These are phyloP conservation scores for Heterohyrax brucei DNA, from an alignment of 2,797 vertebrate species.

Conservation along the genomic window DNA sequence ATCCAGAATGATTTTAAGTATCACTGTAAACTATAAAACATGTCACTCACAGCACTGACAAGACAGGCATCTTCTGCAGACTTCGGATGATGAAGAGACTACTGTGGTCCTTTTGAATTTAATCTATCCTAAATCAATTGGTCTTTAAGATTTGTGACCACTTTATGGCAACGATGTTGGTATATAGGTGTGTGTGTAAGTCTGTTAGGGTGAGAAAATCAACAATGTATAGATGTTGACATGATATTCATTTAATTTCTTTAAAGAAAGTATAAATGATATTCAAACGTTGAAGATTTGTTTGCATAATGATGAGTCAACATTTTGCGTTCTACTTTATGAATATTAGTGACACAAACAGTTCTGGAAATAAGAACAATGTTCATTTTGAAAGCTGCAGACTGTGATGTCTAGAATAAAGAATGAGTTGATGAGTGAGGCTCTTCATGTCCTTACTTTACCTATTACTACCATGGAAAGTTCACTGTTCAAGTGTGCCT, in stretches of 20 bases:
- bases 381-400: constrained; percentile 26
- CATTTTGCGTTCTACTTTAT: constrained; percentile 4
- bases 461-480: background rate
- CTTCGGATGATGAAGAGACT: background rate
- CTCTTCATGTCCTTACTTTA: constrained; percentile 10
- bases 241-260: constrained; percentile 59
- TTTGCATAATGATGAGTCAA: constrained; percentile 37
- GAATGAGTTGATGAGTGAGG: background rate
- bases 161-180: constrained; percentile 5
- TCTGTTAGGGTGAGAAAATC: background rate
- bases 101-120: background rate
- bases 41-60: background rate
- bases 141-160: background rate
- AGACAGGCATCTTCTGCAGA: background rate
- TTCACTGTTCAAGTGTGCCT: background rate
- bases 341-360: constrained; percentile 5
- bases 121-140: background rate
- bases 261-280: constrained; percentile 3
- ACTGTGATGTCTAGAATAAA: constrained; percentile 19
- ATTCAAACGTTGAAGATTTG: background rate
- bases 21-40: background rate
- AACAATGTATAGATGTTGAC: background rate
- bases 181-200: background rate
- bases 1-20: background rate
- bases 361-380: constrained; percentile 55